Percentiles rank a stretch among this genome's conserved stretches.
Evolutionary conservation across 92 coral and sea anemone species (phyloP).

Genomic region (Epizoanthus fatuus): DNA sequence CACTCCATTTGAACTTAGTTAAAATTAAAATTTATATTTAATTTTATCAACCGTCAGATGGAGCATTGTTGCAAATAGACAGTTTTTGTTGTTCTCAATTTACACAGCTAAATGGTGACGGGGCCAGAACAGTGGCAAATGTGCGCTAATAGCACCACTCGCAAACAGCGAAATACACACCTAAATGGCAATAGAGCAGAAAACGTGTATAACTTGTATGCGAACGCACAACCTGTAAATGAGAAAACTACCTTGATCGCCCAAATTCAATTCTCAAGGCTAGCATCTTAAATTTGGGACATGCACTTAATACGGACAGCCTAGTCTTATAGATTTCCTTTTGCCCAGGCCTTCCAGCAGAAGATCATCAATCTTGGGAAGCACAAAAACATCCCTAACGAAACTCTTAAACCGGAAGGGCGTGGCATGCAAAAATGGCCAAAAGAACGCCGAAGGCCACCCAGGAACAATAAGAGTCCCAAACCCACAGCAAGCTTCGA

Average conservation of each 20-base stretch:
- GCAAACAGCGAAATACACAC: too few relatives aligned
- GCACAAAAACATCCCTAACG: not conserved
- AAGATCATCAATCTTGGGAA: conserved; percentile 23
- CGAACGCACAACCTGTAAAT: not conserved
- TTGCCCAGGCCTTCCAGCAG: conserved; percentile 31
- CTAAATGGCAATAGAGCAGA: not conserved
- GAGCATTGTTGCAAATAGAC: too few relatives aligned
- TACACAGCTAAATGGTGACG: not conserved
- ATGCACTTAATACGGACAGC: not conserved
- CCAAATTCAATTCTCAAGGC: too few relatives aligned
- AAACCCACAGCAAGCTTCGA: not conserved
- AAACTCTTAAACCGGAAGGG: not conserved
- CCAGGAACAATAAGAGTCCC: conserved; percentile 37
- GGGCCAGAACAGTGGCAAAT: too few relatives aligned
- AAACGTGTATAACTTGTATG: not conserved
- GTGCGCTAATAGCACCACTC: too few relatives aligned
- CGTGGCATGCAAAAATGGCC: conserved; percentile 17
- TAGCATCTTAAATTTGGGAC: too few relatives aligned
- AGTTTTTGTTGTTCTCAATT: not conserved
- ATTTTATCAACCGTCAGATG: too few relatives aligned
- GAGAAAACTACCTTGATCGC: too few relatives aligned
- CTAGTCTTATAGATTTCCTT: too few relatives aligned
- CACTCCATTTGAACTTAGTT: too few relatives aligned
- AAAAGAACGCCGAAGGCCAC: conserved; percentile 42
- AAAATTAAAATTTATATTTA: too few relatives aligned